Percentiles rank a stretch among this genome's conserved stretches.
Conservation (phyloP, 2,113 vertebrate species). For the Guaruba guarouba region DNA sequence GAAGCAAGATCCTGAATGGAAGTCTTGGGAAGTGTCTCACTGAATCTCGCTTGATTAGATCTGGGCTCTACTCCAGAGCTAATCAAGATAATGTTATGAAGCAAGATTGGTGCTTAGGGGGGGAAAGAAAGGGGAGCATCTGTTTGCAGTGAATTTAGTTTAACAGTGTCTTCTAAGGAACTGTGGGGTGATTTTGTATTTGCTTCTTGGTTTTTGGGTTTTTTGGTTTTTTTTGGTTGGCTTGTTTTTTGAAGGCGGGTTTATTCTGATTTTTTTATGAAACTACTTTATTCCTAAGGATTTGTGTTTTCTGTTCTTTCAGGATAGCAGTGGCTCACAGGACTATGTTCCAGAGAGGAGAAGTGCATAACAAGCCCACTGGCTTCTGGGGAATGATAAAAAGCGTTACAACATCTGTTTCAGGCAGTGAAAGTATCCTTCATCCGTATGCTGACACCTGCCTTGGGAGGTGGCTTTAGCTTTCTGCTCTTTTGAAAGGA, state of each 20-base stretch:
- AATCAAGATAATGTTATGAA: constrained; percentile 17
- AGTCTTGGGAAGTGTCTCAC: background rate
- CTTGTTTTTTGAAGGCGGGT: background rate
- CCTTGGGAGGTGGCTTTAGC: background rate
- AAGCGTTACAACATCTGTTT: constrained; percentile 91
- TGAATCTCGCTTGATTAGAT: constrained; percentile 6
- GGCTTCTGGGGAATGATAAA: constrained; percentile 99
- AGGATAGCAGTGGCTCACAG: constrained; percentile 96
- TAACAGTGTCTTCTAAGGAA: background rate
- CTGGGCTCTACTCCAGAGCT: constrained; percentile 24
- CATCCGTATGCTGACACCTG: background rate
- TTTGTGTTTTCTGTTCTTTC: constrained; percentile 55
- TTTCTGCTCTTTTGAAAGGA: background rate
- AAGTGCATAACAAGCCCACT: constrained; percentile 90
- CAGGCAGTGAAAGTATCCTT: constrained; percentile 97
- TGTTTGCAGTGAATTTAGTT: background rate
- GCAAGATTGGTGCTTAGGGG: background rate
- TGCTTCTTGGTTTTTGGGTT: background rate
- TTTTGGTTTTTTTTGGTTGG: background rate
- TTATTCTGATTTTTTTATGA: background rate
- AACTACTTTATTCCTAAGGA: background rate
- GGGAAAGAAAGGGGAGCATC: background rate
- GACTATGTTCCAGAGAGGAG: constrained; percentile 94
- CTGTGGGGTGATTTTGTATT: background rate
- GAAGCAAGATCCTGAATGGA: background rate